phyloP scores from a whole-genome alignment of 2,113 vertebrate genomes.

The Eudorcas thomsonii region DNA sequence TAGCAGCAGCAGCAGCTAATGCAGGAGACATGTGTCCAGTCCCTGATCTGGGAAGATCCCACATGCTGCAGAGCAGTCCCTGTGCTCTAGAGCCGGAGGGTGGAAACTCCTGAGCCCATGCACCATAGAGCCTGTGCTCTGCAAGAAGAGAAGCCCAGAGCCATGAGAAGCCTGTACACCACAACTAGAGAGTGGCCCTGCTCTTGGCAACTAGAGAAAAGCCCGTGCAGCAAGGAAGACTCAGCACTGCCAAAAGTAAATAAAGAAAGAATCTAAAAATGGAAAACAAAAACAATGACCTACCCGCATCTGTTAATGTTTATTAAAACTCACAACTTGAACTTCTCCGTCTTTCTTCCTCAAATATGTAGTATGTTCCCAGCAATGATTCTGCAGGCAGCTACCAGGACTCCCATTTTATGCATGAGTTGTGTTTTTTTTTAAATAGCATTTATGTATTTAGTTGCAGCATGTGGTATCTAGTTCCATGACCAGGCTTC shows the following conservation, averaged over 20 bases:
- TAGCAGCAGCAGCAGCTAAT: neutral
- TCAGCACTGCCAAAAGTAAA: neutral
- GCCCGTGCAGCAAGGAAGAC: neutral
- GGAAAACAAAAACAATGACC: neutral
- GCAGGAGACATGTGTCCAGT: neutral
- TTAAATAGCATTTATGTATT: neutral
- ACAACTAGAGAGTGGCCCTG: neutral
- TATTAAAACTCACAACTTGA: neutral
- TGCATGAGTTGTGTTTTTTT: neutral
- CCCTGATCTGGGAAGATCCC: neutral
- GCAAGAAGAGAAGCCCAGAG: neutral
- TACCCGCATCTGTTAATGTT: neutral
- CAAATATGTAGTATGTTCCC: accelerated
- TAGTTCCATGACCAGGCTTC: neutral
- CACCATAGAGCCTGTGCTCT: neutral
- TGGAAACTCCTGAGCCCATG: neutral
- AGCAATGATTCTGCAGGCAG: neutral
- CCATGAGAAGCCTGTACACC: neutral
- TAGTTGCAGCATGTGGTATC: neutral
- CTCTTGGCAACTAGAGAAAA: neutral
- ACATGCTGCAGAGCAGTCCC: neutral
- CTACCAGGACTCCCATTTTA: neutral
- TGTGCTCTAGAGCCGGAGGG: neutral
- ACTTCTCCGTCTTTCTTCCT: neutral
- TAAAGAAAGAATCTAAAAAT: neutral